Evolutionary conservation across 2,113 vertebrate genomes (phyloP).

Genomic region (Perccottus glenii): DNA sequence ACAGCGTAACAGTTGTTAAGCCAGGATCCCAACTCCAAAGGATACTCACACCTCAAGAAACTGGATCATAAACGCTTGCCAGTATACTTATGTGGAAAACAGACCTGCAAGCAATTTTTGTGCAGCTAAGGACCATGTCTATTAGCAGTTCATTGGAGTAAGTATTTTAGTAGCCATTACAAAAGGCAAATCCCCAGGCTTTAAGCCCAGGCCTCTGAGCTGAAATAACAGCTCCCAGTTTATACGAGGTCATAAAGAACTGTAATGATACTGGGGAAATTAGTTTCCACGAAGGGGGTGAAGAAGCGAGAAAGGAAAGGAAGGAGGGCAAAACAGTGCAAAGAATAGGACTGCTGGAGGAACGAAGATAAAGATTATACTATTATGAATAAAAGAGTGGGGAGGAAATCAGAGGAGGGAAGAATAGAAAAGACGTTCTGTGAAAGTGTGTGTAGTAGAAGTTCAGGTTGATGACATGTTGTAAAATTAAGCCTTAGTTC

Average conservation of each 20-base stretch:
- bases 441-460: slow-evolving; percentile 19
- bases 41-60: slow-evolving; percentile 28
- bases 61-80: slow-evolving; percentile 39
- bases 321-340: background rate
- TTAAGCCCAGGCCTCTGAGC: slow-evolving; percentile 63
- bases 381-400: background rate
- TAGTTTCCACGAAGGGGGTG: slow-evolving; percentile 62
- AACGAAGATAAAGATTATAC: background rate
- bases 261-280: slow-evolving; percentile 75
- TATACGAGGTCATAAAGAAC: slow-evolving; percentile 78
- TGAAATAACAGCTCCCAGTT: slow-evolving; percentile 74
- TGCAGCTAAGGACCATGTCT: slow-evolving; percentile 47
- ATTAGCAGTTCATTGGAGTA: slow-evolving; percentile 66
- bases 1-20: slow-evolving; percentile 21
- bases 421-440: slow-evolving; percentile 10
- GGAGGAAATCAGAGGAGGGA: slow-evolving; percentile 12
- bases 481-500: slow-evolving; percentile 68
- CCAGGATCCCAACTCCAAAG: slow-evolving; percentile 28
- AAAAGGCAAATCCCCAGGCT: slow-evolving; percentile 67
- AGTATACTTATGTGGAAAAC: slow-evolving; percentile 60
- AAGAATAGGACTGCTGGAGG: slow-evolving; percentile 26
- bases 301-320: slow-evolving; percentile 29
- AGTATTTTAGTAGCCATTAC: slow-evolving; percentile 73
- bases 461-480: slow-evolving; percentile 58
- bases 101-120: slow-evolving; percentile 62